These are phyloP conservation scores for Aricia agestis DNA, from an alignment of 1,140 invertebrate genomes.

Conservation along the genomic window DNA sequence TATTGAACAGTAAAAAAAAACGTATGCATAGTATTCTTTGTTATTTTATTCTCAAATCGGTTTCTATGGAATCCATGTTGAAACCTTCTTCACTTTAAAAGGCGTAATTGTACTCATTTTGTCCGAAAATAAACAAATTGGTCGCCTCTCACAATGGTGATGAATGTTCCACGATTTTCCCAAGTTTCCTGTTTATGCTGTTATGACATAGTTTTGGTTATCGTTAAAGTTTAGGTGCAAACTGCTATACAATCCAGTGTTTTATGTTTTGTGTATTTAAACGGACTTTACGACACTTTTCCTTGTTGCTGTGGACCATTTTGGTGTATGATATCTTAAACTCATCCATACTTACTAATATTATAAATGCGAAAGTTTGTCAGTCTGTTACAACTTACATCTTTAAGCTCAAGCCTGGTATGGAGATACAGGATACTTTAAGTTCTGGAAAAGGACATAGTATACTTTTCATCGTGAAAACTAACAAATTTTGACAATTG, in stretches of 20 bases:
- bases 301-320: neutral
- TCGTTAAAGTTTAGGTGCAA: conserved; percentile 15
- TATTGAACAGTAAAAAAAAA: neutral
- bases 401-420: neutral
- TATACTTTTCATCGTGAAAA: too few species aligned
- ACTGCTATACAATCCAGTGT: neutral
- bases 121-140: neutral
- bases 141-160: neutral
- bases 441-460: too few species aligned
- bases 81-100: neutral
- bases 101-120: neutral
- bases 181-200: conserved; percentile 13
- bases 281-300: neutral
- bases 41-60: neutral
- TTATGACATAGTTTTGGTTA: conserved; percentile 19
- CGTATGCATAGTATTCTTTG: neutral
- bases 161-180: neutral
- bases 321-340: neutral
- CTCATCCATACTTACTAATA: neutral
- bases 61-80: neutral
- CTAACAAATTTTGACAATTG: too few species aligned
- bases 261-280: conserved; percentile 10
- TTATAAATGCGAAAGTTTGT: neutral
- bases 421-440: too few species aligned
- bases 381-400: neutral